Conservation (phyloP, 2,113 vertebrate species). For the Planiliza haematocheilus region DNA sequence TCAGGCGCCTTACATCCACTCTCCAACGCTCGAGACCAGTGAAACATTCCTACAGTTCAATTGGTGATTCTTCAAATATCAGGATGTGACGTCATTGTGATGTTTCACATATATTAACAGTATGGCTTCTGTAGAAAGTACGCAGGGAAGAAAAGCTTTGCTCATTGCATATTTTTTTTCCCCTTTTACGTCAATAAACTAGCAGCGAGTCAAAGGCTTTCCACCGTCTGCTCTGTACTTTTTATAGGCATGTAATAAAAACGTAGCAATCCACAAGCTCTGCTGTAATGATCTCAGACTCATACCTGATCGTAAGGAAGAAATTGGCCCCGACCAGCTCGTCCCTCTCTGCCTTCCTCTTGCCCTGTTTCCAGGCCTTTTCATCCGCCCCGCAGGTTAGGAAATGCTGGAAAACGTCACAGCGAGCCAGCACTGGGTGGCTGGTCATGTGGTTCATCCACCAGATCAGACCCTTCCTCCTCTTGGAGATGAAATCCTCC, state of each 20-base stretch:
- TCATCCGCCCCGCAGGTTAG: constrained; percentile 92
- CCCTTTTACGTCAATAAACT: neutral
- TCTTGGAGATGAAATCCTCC: constrained; percentile 98
- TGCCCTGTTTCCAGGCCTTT: constrained; percentile 97
- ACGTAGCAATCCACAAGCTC: neutral
- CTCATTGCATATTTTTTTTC: neutral
- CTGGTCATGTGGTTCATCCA: constrained; percentile 99
- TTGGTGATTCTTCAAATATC: neutral
- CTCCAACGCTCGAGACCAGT: neutral
- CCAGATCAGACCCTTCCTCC: constrained; percentile 94
- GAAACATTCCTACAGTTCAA: neutral
- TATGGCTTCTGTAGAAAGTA: no score
- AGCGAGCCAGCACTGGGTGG: constrained; percentile 93
- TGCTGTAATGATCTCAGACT: neutral
- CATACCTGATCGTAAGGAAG: constrained; percentile 91
- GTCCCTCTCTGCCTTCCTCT: constrained; percentile 95
- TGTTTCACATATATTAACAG: neutral
- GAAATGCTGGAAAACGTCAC: constrained; percentile 97
- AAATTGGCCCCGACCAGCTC: constrained; percentile 96
- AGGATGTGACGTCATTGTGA: neutral
- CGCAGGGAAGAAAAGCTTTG: neutral
- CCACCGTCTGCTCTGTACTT: neutral
- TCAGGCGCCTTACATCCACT: neutral
- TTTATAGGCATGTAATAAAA: constrained; percentile 2
- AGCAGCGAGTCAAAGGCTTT: neutral